Base-by-base conservation (phyloP, 2,113 vertebrate species). In the Connochaetes taurinus region DNA sequence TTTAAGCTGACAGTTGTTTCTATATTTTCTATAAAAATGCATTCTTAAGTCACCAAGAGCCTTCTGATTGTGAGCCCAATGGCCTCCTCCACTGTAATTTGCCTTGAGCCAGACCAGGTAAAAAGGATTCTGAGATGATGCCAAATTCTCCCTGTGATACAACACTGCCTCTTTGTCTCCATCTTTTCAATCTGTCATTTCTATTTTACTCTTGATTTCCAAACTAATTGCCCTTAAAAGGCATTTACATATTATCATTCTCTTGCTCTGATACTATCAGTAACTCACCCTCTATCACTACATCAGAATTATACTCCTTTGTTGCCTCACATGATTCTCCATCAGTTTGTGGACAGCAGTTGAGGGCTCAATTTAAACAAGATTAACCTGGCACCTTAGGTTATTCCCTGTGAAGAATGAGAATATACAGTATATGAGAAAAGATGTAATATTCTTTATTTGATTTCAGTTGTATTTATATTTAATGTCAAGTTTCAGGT, bases 401-500 rank as follows among this genome's bases (percentile, higher is more conserved):
- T 21, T 60, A 64, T 31, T 92, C 25, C 15, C 58, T 17, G 12
- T 47, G 33, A 95, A 92, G 67, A 94, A 82, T 40, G 29, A 91
- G 12, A 71, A 55, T 90, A 71, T 31, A 81, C 3, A 45, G 5
- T 12, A 9, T 43, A 83, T 40, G 60, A 87, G 55, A 81, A 76
- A 12, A 23, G 23, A 90, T 47, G 21, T 52, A 17, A 85, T 52
- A 90, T n/a, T n/a, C 7, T 7, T 93, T 74, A 93, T 84, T 89
- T 1, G 3, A 57, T 92, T 97, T 95, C 8, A 60, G 53, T 74
- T 84, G n/a, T 87, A 78, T 88, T 81, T 53, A 40, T 58, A 95
- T 88, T 91, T 64, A 95, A 94, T 55, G 12, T 93, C 58, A 97
- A 96, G 80, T 84, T 93, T 92, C 36, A 97, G 27, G 33, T 71